These are phyloP conservation scores for Aspidiotus rigidus DNA, from an alignment of 2,888 invertebrate species.

Conservation along the genomic window DNA sequence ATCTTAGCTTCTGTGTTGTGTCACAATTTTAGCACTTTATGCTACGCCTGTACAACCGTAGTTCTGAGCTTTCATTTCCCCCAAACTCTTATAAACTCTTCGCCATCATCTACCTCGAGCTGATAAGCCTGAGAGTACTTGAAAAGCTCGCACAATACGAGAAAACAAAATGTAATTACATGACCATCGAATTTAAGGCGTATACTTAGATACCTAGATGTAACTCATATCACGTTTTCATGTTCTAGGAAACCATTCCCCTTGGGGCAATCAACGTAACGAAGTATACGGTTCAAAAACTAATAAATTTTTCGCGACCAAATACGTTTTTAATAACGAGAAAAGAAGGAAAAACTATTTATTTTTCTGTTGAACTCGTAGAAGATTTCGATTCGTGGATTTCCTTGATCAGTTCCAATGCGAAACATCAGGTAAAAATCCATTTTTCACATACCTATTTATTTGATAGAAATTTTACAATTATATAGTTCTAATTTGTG, in stretches of 20 bases:
- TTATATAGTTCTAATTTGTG: background rate
- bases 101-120: too few species aligned
- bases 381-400: slow-evolving; percentile 31
- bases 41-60: too few species aligned
- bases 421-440: slow-evolving; percentile 14
- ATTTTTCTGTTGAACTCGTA: slow-evolving; percentile 20
- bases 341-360: slow-evolving; percentile 30
- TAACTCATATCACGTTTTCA: background rate
- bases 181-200: too few species aligned
- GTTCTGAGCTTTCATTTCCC: too few species aligned
- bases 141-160: too few species aligned
- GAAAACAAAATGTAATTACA: too few species aligned
- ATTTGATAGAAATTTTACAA: too few species aligned
- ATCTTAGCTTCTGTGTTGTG: too few species aligned
- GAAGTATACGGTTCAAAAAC: slow-evolving; percentile 29
- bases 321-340: slow-evolving; percentile 29
- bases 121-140: too few species aligned
- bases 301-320: slow-evolving; percentile 22
- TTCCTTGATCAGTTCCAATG: slow-evolving; percentile 20
- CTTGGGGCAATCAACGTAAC: slow-evolving; percentile 29
- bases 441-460: background rate
- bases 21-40: too few species aligned
- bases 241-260: slow-evolving; percentile 31
- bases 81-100: too few species aligned
- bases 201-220: too few species aligned